Evolutionary conservation across 2,113 vertebrate genomes (phyloP), one percentile per base, ranked within the genome.

Genomic region (Girardinichthys multiradiatus): DNA sequence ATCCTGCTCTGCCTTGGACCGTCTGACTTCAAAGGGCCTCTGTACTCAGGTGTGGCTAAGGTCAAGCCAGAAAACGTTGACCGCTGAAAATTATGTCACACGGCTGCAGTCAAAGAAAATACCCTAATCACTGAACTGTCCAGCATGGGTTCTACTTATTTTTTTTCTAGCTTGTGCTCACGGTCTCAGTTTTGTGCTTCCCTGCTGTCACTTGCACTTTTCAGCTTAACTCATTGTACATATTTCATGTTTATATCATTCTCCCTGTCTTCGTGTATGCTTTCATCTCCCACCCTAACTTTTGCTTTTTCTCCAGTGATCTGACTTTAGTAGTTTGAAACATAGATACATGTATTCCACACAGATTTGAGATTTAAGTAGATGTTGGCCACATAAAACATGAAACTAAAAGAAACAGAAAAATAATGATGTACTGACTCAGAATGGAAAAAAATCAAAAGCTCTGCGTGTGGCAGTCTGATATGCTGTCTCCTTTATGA

Each of bases 371-470:
- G 59, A 72, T 74, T 19, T 73, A 61, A 60, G 54, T 64, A 17
- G 14, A 42, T 63, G 48, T 51, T 15, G 48, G 48, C 48, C 48
- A 54, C 39, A 59, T 57, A 61, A 72, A 59, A 84, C 29, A 11
- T 10, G 24, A 54, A 54, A 54, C 48, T 31, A n/a, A 72, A 70
- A 80, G 67, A 33, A 72, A 57, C 4, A 61, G 19, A 33, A 72
- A 86, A 86, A 88, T 86, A 89, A 87, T 79, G 85, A 87, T 83
- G 83, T 57, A 42, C 69, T 28, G 70, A 84, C 83, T 85, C 79
- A 79, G 66, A 81, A 73, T 24, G 45, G 4, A 28, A 39, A 13
- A n/a, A 54, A 54, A 72, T 65, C 42, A 1, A 29, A 29, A 66
- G 45, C 67, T 30, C 28, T 74, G 13, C 17, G 24, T 76, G 21